These are phyloP conservation scores for Gallinago stenura DNA, from an alignment of 2,797 vertebrate species.

Conservation along the genomic window DNA sequence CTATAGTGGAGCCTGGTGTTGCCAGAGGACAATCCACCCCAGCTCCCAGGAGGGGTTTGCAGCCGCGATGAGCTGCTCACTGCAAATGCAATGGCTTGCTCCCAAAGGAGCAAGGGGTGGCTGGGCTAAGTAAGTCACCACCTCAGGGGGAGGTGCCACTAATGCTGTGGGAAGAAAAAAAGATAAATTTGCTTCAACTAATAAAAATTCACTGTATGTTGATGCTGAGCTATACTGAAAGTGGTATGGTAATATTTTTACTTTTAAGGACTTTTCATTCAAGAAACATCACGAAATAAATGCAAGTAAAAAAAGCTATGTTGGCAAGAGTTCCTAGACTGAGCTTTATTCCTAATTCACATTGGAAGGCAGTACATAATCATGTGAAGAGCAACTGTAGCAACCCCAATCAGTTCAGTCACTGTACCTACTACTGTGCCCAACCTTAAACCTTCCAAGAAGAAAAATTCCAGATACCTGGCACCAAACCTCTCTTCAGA, in stretches of 20 bases:
- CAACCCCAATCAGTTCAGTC: not conserved
- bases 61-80: not conserved
- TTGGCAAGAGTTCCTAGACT: not conserved
- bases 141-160: not conserved
- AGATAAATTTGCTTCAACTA: not conserved
- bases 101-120: not conserved
- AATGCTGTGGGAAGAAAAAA: not conserved
- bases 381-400: not conserved
- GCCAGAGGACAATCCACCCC: accelerated
- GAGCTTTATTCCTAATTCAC: not conserved
- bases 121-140: not conserved
- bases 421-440: not conserved
- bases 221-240: not conserved
- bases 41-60: accelerated
- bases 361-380: not conserved
- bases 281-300: not conserved
- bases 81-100: not conserved
- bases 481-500: not conserved
- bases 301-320: not conserved
- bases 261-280: not conserved
- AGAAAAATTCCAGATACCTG: not conserved
- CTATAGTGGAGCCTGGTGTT: accelerated
- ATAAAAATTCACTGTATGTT: not conserved
- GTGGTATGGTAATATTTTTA: not conserved
- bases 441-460: not conserved